These are phyloP conservation scores for Emesis russula DNA, from an alignment of 2,888 invertebrate genomes.

Conservation along the genomic window DNA sequence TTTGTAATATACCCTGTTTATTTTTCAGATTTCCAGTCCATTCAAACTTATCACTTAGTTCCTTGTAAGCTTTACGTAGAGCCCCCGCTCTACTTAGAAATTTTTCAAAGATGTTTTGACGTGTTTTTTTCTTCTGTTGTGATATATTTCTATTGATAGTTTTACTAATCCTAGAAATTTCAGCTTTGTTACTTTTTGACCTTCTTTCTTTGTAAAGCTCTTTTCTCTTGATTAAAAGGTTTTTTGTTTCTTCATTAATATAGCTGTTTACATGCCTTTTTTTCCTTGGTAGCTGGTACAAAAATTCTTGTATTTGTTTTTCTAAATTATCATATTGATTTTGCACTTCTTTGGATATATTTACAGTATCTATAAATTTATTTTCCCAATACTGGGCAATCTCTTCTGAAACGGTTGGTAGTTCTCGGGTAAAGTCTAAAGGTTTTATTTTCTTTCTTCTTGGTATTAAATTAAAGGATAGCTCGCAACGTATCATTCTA, in stretches of 20 bases:
- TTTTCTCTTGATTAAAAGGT: constrained; percentile 27
- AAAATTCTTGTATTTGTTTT: background rate
- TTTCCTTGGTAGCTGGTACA: background rate
- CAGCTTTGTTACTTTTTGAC: no score
- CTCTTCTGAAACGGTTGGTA: background rate
- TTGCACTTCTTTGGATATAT: background rate
- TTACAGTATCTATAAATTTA: background rate
- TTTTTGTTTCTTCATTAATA: background rate
- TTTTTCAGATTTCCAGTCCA: constrained; percentile 54
- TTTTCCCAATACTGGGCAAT: background rate
- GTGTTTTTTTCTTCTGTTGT: constrained; percentile 36
- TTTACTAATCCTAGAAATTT: constrained; percentile 29
- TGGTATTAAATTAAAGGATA: background rate
- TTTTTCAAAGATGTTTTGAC: constrained; percentile 51
- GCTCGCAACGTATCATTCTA: constrained; percentile 23
- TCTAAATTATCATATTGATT: background rate
- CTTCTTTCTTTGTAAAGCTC: background rate
- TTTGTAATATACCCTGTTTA: constrained; percentile 41
- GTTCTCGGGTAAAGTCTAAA: background rate
- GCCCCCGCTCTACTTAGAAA: constrained; percentile 43
- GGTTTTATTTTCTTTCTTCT: background rate
- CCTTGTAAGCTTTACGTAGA: constrained; percentile 58
- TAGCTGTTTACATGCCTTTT: background rate
- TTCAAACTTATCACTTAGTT: constrained; percentile 45
- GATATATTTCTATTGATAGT: constrained; percentile 57